Evolutionary conservation across 1,140 invertebrate species (phyloP), one percentile per base, ranked within the genome.

Genomic region (Atopsyche davidsoni): DNA sequence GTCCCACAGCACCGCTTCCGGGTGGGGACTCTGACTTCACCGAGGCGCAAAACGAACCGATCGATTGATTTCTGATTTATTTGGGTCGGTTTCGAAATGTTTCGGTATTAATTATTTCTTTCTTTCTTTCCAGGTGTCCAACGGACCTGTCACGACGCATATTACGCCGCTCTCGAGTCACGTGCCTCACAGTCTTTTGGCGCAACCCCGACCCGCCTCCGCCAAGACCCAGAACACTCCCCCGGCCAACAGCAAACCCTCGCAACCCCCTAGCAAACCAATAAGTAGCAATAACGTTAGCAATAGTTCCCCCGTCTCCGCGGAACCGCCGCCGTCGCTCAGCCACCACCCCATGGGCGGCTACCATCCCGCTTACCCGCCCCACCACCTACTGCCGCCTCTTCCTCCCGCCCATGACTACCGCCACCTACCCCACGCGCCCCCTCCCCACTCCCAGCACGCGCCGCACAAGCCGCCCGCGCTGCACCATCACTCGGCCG

Each of bases 401-500:
- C 17, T 51, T 16, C 50, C 63, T 58, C 59, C 61, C 54, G 54
- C 53, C 21, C 59, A 57, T 51, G 56, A 53, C 53, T 60, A 53
- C 48, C 60, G 46, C 46, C 11, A 31, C 24, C 4, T 48, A 48
- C 28, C 38, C 36, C 10, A 13, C 28, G 10, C 40, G 25, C 19
- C 45, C 23, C 17, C 17, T 50, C 7, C 11, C 51, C 58, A 53
- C 54, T 59, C 51, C 48, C 60, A 56, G 41, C 55, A 57, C 40
- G 48, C 54, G 51, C 59, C 31, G 22, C 46, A 44, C 21, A 39
- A 41, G 18, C 48, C 43, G 36, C 35, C 25, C 13, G 46, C 46
- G 36, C 14, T 25, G 36, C 46, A 49, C 41, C 40, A 46, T 66
- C 60, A 70, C 65, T 49, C 68, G 67, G n/a, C 70, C 67, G 19